These are phyloP conservation scores for Drosophila infuscata DNA, from an alignment of 2,888 invertebrate genomes.

Conservation along the genomic window DNA sequence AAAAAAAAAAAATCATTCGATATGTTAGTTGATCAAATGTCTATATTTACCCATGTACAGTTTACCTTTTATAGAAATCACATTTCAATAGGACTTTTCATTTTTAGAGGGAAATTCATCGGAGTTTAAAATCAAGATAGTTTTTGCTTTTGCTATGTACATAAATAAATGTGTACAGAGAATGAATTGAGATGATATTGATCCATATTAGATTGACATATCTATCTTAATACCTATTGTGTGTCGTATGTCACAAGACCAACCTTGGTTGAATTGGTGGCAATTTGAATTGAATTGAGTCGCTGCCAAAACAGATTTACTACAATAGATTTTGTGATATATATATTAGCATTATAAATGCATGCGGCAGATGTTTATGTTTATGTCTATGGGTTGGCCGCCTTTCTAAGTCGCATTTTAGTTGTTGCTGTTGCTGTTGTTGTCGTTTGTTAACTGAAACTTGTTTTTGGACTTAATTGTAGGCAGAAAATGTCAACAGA, in stretches of 20 bases:
- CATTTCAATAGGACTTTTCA: not conserved
- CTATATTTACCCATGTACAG: not conserved
- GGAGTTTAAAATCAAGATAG: not conserved
- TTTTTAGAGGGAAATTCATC: no score
- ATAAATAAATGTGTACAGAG: not conserved
- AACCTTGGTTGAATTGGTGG: slow-evolving; percentile 56
- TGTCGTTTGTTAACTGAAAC: slow-evolving; percentile 22
- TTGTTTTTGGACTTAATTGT: slow-evolving; percentile 34
- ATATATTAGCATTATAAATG: slow-evolving; percentile 62
- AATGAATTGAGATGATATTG: not conserved
- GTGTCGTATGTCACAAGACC: slow-evolving; percentile 19
- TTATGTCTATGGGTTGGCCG: slow-evolving; percentile 21
- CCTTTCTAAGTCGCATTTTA: slow-evolving; percentile 52
- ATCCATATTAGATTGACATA: not conserved
- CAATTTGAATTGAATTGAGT: slow-evolving; percentile 55
- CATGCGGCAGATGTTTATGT: slow-evolving; percentile 19
- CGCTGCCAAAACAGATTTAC: slow-evolving; percentile 28
- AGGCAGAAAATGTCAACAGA: slow-evolving; percentile 40
- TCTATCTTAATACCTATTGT: slow-evolving; percentile 8
- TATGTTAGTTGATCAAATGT: not conserved
- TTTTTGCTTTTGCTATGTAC: slow-evolving; percentile 2
- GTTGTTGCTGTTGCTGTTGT: not conserved
- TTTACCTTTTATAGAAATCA: not conserved
- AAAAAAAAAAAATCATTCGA: not conserved
- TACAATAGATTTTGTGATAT: slow-evolving; percentile 49